phyloP scores from a whole-genome alignment of 2,888 invertebrate genomes.

The Parnassius mnemosyne region DNA sequence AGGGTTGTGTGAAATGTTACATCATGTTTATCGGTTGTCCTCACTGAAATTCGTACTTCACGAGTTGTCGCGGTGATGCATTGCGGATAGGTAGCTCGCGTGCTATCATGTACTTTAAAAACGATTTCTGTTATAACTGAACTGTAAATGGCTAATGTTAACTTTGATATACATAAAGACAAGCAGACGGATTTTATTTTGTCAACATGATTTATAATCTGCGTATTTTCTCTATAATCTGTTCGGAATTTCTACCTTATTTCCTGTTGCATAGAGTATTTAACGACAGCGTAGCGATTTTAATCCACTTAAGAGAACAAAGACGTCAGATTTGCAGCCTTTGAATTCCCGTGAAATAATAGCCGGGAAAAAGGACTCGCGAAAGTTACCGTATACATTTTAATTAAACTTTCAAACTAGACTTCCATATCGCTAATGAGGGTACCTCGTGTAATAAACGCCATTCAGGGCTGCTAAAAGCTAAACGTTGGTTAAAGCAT shows the following conservation, averaged over 20 bases:
- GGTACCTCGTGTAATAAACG: conserved; percentile 43
- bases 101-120: conserved; percentile 42
- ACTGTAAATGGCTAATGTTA: conserved; percentile 6
- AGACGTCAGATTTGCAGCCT: conserved; percentile 14
- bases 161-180: conserved; percentile 1
- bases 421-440: conserved; percentile 55
- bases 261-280: no score
- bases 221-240: no score
- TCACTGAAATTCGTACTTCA: conserved; percentile 27
- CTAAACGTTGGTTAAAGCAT: no score
- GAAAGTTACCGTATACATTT: conserved; percentile 29
- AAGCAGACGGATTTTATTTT: neutral
- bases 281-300: conserved; percentile 1
- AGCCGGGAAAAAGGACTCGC: conserved; percentile 17
- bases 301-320: conserved; percentile 20
- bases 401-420: conserved; percentile 41
- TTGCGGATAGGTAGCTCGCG: conserved; percentile 58
- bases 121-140: conserved; percentile 26
- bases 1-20: no score
- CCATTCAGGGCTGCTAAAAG: conserved; percentile 24
- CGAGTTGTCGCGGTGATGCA: conserved; percentile 57
- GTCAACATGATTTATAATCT: neutral
- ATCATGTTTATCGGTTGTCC: conserved; percentile 22
- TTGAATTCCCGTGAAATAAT: conserved; percentile 25
- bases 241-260: no score